Conservation (phyloP, 2,113 vertebrate species). For the Agapornis roseicollis region DNA sequence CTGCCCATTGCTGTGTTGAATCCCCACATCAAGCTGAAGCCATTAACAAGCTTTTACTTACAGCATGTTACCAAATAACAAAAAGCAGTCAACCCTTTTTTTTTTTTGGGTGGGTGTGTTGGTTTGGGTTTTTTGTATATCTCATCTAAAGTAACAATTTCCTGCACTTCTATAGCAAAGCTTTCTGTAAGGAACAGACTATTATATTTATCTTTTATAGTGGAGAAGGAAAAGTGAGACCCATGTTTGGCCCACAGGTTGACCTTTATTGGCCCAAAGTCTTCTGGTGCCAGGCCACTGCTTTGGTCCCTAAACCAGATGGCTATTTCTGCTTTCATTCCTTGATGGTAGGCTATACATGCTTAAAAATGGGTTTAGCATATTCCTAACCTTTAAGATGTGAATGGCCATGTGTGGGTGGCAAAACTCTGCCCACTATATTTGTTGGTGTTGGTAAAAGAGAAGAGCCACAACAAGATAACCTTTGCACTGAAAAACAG, state of each 20-base stretch:
- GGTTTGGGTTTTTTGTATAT: neutral
- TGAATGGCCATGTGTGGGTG: neutral
- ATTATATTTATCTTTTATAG: neutral
- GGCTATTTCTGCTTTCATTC: neutral
- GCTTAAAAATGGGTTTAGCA: neutral
- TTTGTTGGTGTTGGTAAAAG: neutral
- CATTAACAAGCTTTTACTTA: neutral
- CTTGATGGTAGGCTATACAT: neutral
- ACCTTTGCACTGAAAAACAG: neutral
- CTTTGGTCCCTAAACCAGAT: neutral
- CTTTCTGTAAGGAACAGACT: neutral
- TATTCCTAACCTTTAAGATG: neutral
- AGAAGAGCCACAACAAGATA: neutral
- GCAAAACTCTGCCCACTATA: neutral
- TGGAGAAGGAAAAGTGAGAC: neutral
- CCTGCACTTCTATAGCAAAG: neutral
- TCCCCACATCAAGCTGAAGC: neutral
- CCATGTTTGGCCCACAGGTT: fast-evolving
- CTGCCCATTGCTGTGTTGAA: neutral
- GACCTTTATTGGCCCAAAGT: neutral
- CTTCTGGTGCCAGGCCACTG: neutral
- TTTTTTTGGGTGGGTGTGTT: neutral
- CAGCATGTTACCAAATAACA: neutral
- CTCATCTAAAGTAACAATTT: neutral
- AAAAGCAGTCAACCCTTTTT: neutral